Evolutionary conservation across 2,797 vertebrate genomes (phyloP), one percentile per base, ranked within the genome.

Genomic region (Acipenser transmontanus): DNA sequence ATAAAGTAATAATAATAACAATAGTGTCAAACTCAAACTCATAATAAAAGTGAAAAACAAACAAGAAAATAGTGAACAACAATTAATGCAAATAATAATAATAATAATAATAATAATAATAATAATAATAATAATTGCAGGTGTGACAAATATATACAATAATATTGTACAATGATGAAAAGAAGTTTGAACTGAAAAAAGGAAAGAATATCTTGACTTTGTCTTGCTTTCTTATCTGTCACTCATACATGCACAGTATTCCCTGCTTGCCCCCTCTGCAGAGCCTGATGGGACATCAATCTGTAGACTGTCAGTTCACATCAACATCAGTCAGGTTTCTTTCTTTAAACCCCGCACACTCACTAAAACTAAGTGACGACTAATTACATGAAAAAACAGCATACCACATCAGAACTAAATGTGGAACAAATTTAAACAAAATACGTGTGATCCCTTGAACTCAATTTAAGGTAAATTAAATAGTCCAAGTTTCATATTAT

Each of bases 211-310:
- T 49, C 7, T 17, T 9, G 6, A 47, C 17, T 67, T 62, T 50
- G 47, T 52, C 14, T 47, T n/a, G 9, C 59, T 62, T 34, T 62
- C 60, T 67, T 8, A 51, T 20, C 50, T 69, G 68, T 49, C 57
- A 61, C 49, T 64, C 64, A 51, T 48, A 7, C 59, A 61, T 51
- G 11, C 48, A 61, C 17, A 61, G 1, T n/a, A 61, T 8, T 60
- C 14, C 49, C 57, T 59, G 49, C 49, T 12, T 13, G 17, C 34
- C 14, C 62, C 4, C 59, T 57, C 61, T 62, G 34, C 48, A 47
- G 20, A 59, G 54, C 48, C 50, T 69, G 68, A 62, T 47, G 48
- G 63, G 17, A 56, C 50, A 66, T 69, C 68, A 69, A 56, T 69
- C 68, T 65, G 64, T 52, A 52, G 8, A 49, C 11, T 66, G 65